Evolutionary conservation across 2,888 invertebrate species (phyloP).

Genomic region (Omphaloscelis lunosa): DNA sequence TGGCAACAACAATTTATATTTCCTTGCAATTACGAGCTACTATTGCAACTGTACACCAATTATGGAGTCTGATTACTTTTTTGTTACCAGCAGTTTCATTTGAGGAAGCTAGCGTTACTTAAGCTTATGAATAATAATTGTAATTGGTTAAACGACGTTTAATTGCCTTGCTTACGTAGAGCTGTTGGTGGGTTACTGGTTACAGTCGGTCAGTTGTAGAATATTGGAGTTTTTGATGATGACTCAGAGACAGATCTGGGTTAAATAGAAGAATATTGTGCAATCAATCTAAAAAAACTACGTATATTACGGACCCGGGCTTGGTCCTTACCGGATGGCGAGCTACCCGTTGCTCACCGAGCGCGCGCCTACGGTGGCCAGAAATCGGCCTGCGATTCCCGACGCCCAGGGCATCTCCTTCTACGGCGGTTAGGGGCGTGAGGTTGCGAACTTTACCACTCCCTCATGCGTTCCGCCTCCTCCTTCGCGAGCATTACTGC

Average conservation of each 20-base stretch:
- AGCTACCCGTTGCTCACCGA: no score
- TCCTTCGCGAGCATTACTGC: no score
- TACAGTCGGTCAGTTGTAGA: slow-evolving; percentile 1
- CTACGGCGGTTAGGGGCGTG: no score
- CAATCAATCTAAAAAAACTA: no score
- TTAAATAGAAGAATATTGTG: not conserved
- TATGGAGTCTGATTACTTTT: slow-evolving; percentile 33
- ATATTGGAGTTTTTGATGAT: not conserved
- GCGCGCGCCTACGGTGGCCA: no score
- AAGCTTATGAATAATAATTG: slow-evolving; percentile 61
- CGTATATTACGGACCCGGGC: no score
- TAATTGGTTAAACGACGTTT: slow-evolving; percentile 45
- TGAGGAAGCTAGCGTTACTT: slow-evolving; percentile 50
- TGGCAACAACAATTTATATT: slow-evolving; percentile 30
- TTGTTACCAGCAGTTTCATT: slow-evolving; percentile 25
- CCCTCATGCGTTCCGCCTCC: no score
- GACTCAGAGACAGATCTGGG: not conserved
- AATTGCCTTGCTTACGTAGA: slow-evolving; percentile 49
- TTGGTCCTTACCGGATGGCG: no score
- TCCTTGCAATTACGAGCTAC: slow-evolving; percentile 43
- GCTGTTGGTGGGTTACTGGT: not conserved
- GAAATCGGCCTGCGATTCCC: no score
- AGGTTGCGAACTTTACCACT: no score
- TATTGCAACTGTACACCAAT: slow-evolving; percentile 48
- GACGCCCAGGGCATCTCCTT: no score